Conservation (phyloP, 2,797 vertebrate genomes). For the Atherinosoma microstoma region DNA sequence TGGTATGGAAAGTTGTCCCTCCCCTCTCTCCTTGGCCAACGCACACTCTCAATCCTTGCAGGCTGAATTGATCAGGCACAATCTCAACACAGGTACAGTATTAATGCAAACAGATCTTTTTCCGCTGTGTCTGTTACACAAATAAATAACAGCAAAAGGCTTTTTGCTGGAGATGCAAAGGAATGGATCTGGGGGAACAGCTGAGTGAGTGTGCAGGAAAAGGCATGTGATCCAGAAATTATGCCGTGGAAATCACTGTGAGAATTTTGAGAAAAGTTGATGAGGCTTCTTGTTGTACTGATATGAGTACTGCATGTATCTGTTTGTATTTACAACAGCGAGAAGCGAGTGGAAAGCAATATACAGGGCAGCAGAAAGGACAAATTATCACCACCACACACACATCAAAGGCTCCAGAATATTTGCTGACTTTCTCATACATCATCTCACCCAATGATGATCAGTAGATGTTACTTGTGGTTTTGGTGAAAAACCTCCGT, state of each 20-base stretch:
- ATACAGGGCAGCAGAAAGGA: neutral
- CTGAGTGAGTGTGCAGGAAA: too few relatives aligned
- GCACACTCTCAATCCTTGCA: conserved; percentile 88
- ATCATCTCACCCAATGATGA: neutral
- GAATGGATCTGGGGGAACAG: neutral
- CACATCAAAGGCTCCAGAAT: too few relatives aligned
- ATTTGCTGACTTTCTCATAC: too few relatives aligned
- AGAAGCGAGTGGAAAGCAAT: neutral
- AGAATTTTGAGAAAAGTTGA: neutral
- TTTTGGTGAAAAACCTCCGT: neutral
- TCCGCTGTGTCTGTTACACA: neutral
- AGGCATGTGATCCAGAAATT: too few relatives aligned
- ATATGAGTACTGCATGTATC: neutral
- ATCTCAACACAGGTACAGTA: conserved; percentile 87
- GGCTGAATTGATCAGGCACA: conserved; percentile 91
- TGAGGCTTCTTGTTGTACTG: neutral
- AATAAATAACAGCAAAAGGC: neutral
- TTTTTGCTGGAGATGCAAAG: neutral
- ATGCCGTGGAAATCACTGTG: neutral
- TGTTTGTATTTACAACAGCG: neutral
- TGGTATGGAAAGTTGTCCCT: conserved; percentile 81
- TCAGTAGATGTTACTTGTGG: neutral
- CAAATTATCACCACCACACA: neutral
- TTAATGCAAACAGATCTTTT: neutral
- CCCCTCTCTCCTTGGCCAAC: conserved; percentile 85